These are phyloP conservation scores for Erpornis zantholeuca DNA, from an alignment of 2,113 vertebrate species.

Conservation along the genomic window DNA sequence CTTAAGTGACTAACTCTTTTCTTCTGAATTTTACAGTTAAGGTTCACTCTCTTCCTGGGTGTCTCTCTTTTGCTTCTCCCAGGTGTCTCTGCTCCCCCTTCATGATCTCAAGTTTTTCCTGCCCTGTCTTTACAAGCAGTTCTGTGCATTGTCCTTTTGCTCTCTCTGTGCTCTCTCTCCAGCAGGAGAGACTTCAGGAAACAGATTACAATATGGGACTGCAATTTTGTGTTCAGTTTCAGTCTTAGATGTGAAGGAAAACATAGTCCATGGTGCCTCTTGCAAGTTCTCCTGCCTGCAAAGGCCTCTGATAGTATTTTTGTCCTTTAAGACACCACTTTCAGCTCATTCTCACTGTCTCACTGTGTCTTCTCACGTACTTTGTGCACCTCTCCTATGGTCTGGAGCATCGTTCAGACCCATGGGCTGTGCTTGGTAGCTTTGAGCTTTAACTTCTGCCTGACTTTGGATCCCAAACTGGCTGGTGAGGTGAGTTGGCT, in stretches of 20 bases:
- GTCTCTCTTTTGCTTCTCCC: background rate
- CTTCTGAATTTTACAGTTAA: background rate
- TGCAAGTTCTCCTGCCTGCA: background rate
- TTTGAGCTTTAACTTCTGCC: background rate
- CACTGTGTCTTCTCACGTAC: background rate
- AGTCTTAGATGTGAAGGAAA: background rate
- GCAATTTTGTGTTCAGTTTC: background rate
- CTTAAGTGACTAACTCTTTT: background rate
- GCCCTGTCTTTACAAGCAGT: background rate
- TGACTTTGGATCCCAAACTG: background rate
- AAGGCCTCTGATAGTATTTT: background rate
- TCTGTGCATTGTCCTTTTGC: background rate
- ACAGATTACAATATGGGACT: background rate
- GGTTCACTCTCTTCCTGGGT: background rate
- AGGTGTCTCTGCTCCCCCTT: accelerated
- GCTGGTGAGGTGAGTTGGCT: background rate
- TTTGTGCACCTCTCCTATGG: background rate
- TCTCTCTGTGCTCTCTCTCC: background rate
- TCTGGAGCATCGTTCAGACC: background rate
- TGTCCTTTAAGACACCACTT: background rate
- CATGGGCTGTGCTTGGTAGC: background rate
- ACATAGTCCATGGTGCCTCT: background rate
- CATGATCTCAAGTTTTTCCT: background rate
- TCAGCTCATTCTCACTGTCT: background rate
- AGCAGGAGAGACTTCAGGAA: background rate